phyloP scores from a whole-genome alignment of 2,113 vertebrate genomes.

The Promerops cafer region DNA sequence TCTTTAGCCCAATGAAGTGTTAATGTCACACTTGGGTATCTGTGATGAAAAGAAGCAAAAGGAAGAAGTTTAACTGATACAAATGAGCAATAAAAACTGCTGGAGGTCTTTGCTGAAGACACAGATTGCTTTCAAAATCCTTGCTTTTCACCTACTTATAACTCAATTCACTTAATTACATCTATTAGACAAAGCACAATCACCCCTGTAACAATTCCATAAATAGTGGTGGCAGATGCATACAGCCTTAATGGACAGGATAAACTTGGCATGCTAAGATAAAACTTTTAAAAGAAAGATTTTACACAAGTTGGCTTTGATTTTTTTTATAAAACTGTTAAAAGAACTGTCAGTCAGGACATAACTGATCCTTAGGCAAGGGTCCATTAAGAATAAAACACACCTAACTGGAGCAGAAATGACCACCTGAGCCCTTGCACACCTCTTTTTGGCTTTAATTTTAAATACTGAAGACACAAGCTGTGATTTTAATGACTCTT shows the following conservation, averaged over 20 bases:
- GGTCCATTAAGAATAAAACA: neutral
- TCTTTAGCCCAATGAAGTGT: neutral
- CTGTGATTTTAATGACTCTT: neutral
- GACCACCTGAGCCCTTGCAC: neutral
- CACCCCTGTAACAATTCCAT: neutral
- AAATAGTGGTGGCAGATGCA: neutral
- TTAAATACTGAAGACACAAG: neutral
- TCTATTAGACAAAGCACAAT: neutral
- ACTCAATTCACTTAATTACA: neutral
- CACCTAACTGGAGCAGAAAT: neutral
- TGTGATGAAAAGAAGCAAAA: neutral
- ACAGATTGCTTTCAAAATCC: neutral
- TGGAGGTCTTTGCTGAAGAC: neutral
- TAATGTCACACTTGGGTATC: neutral
- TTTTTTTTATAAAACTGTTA: neutral
- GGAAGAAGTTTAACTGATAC: neutral
- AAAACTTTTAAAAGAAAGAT: neutral
- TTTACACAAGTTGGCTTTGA: neutral
- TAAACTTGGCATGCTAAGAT: neutral
- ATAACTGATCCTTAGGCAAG: neutral
- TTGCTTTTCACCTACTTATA: neutral
- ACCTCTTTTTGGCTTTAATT: neutral
- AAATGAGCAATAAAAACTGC: constrained; percentile 9
- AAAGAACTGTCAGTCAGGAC: neutral
- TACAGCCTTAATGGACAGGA: neutral